phyloP scores from a whole-genome alignment of 2,797 vertebrate genomes.

The Poeciliopsis presidionis region DNA sequence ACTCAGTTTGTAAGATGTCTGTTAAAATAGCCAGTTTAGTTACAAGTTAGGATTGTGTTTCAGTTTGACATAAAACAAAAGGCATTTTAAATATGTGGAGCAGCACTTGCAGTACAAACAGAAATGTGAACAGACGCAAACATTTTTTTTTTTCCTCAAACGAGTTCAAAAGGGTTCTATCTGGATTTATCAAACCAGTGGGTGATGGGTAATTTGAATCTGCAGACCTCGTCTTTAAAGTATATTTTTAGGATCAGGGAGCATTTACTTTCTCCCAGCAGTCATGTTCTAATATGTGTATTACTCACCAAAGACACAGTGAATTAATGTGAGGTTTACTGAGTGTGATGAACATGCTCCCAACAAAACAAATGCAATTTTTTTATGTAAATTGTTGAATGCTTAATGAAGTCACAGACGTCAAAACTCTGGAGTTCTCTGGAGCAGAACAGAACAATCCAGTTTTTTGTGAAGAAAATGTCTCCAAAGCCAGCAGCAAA shows the following conservation, averaged over 20 bases:
- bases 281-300: neutral
- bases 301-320: neutral
- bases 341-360: neutral
- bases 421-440: neutral
- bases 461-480: neutral
- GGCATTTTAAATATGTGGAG: neutral
- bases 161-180: neutral
- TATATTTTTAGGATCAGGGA: neutral
- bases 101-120: neutral
- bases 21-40: neutral
- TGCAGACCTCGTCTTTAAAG: neutral
- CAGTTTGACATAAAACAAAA: neutral
- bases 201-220: constrained; percentile 1
- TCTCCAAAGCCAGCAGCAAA: neutral
- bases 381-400: neutral
- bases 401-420: neutral
- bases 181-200: neutral
- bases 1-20: neutral
- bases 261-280: neutral
- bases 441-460: neutral
- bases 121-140: neutral
- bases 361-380: neutral
- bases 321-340: neutral
- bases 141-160: neutral
- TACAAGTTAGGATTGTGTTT: neutral